A percentile compares a stretch with the other conserved stretches of the same genome.
These are phyloP conservation scores for Sepioteuthis lessoniana DNA, from an alignment of 2,888 invertebrate species.

Conservation along the genomic window DNA sequence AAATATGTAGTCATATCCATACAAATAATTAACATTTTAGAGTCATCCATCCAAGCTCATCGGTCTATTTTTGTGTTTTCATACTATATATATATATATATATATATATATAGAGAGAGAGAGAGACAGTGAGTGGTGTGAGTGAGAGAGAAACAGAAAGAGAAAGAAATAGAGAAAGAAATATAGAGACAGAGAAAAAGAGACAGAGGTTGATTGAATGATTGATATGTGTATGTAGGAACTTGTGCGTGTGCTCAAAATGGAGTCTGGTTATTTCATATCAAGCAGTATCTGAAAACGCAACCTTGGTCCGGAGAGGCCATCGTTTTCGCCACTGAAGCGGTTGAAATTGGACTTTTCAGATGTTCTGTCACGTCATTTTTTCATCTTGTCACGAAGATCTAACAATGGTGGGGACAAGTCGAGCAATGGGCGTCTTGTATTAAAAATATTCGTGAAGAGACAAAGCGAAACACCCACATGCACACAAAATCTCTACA, in stretches of 20 bases:
- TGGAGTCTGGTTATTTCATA: neutral
- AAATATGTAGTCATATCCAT: no score
- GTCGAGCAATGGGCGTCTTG: neutral
- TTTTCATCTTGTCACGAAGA: neutral
- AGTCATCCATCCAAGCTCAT: no score
- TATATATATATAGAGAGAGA: neutral
- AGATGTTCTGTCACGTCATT: conserved; percentile 20
- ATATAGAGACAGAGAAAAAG: no score
- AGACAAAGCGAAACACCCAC: no score
- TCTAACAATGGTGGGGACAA: neutral
- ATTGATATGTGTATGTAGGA: neutral
- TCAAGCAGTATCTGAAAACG: neutral
- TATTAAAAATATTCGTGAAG: no score
- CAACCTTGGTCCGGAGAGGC: neutral
- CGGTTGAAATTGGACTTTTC: neutral
- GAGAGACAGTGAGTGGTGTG: neutral
- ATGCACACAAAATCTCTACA: no score
- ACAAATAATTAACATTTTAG: no score
- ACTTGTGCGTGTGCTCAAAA: neutral
- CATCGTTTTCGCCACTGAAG: neutral
- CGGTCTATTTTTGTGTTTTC: no score
- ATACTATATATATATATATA: neutral
- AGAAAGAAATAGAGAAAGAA: no score
- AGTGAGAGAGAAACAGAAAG: no score
- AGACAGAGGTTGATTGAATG: neutral